Conservation (phyloP, 2,888 invertebrate species). For the Ophonus ardosiacus region DNA sequence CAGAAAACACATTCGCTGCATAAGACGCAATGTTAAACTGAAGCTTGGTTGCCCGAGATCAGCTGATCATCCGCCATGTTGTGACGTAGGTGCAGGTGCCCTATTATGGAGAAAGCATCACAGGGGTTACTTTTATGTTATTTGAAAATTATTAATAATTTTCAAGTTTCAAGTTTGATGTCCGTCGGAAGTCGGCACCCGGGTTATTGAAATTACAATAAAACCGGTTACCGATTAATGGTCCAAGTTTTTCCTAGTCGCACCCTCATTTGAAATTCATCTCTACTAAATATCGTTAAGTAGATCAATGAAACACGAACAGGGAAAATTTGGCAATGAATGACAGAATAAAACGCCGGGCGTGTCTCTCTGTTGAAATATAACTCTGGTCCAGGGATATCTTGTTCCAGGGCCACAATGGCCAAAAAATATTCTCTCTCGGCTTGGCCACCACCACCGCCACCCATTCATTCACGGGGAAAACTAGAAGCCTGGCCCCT, state of each 20-base stretch:
- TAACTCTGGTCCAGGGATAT: constrained; percentile 75
- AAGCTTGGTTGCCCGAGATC: no score
- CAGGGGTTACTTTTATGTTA: no score
- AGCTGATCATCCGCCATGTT: no score
- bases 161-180: no score
- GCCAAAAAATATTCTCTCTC: constrained; percentile 64
- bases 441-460: constrained; percentile 1
- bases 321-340: constrained; percentile 69
- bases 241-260: not conserved
- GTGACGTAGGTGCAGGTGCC: no score
- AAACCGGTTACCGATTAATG: not conserved
- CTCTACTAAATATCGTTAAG: not conserved
- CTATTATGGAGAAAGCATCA: no score
- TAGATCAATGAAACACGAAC: constrained; percentile 57
- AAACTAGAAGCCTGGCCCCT: constrained; percentile 59
- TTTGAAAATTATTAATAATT: no score
- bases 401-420: constrained; percentile 74
- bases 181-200: no score
- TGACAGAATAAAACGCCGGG: constrained; percentile 73
- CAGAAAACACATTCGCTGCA: no score
- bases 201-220: no score
- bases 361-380: constrained; percentile 71
- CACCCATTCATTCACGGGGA: constrained; percentile 52
- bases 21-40: no score
- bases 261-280: constrained; percentile 2